A percentile compares a stretch with the other conserved stretches of the same genome.
Evolutionary conservation across 35 echinoderm and acorn worm species (phyloP).

Genomic region (Anneissia japonica): DNA sequence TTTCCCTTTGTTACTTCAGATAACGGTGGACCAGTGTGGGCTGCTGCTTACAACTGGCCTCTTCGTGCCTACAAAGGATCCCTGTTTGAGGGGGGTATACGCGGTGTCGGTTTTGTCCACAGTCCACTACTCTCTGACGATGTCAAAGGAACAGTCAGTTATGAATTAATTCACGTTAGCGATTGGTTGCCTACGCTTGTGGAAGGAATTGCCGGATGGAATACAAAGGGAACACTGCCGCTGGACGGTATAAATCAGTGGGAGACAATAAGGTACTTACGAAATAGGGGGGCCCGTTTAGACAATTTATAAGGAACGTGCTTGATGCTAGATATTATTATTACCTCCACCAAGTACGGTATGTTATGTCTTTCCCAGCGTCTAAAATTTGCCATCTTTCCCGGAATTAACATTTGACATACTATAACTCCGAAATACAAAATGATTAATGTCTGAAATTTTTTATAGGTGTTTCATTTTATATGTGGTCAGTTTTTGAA

Average conservation of each 20-base stretch:
- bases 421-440: too few species aligned
- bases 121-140: constrained; percentile 30
- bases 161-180: constrained; percentile 72
- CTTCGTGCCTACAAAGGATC: constrained; percentile 73
- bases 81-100: constrained; percentile 75
- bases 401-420: too few species aligned
- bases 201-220: constrained; percentile 41
- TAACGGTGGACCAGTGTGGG: constrained; percentile 55
- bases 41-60: constrained; percentile 77
- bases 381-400: too few species aligned
- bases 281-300: too few species aligned
- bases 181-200: constrained; percentile 92
- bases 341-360: too few species aligned
- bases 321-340: too few species aligned
- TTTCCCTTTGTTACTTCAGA: constrained; percentile 11
- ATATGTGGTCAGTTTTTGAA: too few species aligned
- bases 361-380: too few species aligned
- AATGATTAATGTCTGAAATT: too few species aligned
- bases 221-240: constrained; percentile 34
- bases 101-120: constrained; percentile 70
- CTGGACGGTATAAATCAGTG: constrained; percentile 79
- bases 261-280: constrained; percentile 80
- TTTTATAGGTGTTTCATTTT: too few species aligned
- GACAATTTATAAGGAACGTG: too few species aligned
- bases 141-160: constrained; percentile 33